These are phyloP conservation scores for Grantiella picta DNA, from an alignment of 2,113 vertebrate species.

Conservation along the genomic window DNA sequence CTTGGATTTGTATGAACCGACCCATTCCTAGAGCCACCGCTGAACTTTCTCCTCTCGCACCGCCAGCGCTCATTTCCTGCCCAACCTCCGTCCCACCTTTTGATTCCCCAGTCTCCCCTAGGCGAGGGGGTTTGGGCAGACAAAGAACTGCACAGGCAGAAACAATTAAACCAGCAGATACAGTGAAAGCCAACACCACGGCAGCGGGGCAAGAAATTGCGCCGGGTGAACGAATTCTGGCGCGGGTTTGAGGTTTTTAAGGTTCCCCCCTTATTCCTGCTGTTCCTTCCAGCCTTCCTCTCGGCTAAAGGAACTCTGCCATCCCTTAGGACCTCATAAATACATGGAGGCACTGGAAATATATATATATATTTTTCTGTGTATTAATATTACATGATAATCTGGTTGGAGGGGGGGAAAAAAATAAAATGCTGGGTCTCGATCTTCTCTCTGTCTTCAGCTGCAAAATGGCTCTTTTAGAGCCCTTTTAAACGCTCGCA, in stretches of 20 bases:
- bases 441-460: slow-evolving; percentile 16
- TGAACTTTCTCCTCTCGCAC: slow-evolving; percentile 61
- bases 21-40: slow-evolving; percentile 10
- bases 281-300: slow-evolving; percentile 52
- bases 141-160: slow-evolving; percentile 78
- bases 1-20: background rate
- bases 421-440: slow-evolving; percentile 19
- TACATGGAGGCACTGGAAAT: slow-evolving; percentile 61
- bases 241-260: slow-evolving; percentile 58
- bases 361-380: background rate
- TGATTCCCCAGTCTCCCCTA: slow-evolving; percentile 72
- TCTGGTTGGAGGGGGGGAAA: background rate
- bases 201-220: slow-evolving; percentile 46
- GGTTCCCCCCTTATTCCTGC: background rate
- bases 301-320: slow-evolving; percentile 36
- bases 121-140: slow-evolving; percentile 71
- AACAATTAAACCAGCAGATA: slow-evolving; percentile 80
- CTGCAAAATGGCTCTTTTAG: slow-evolving; percentile 58
- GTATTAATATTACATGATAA: slow-evolving; percentile 68
- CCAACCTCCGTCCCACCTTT: slow-evolving; percentile 68
- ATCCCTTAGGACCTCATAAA: slow-evolving; percentile 67
- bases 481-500: slow-evolving; percentile 59
- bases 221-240: background rate
- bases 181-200: slow-evolving; percentile 72
- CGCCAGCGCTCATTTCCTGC: slow-evolving; percentile 77